A percentile compares a stretch with the other conserved stretches of the same genome.
Evolutionary conservation across 2,797 vertebrate genomes (phyloP).

Genomic region (Harpagifer antarcticus): DNA sequence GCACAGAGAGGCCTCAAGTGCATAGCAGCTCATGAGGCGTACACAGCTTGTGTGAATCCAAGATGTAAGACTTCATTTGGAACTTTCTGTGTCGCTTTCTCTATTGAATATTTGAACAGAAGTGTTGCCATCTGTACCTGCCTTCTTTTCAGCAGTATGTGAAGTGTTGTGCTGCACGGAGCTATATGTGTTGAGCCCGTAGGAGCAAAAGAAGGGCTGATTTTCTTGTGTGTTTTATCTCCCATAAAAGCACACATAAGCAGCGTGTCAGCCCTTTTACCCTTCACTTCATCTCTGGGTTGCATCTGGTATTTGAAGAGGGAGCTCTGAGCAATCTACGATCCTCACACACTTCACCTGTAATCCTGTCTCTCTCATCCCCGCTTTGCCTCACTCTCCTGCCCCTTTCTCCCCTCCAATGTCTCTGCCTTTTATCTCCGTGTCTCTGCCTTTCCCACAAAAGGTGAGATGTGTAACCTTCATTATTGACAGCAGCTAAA

Average conservation of each 20-base stretch:
- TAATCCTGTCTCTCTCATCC: constrained; percentile 42
- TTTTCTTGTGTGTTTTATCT: constrained; percentile 24
- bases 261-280: constrained; percentile 33
- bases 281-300: constrained; percentile 39
- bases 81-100: constrained; percentile 34
- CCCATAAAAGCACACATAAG: constrained; percentile 16
- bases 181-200: constrained; percentile 32
- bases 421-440: constrained; percentile 22
- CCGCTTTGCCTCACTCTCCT: constrained; percentile 27
- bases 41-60: constrained; percentile 33
- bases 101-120: background rate
- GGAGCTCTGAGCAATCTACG: constrained; percentile 38
- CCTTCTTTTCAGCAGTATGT: constrained; percentile 33
- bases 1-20: constrained; percentile 1
- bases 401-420: constrained; percentile 42
- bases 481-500: constrained; percentile 66
- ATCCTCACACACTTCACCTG: constrained; percentile 56
- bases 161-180: constrained; percentile 27
- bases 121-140: constrained; percentile 30
- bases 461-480: constrained; percentile 73
- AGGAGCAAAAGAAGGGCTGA: constrained; percentile 21
- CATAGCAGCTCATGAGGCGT: constrained; percentile 28
- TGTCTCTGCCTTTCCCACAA: constrained; percentile 38
- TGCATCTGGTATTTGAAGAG: constrained; percentile 31
- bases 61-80: background rate